A percentile compares a stretch with the other conserved stretches of the same genome.
Conservation (phyloP, 2,797 vertebrate genomes). For the Anguilla marmorata region DNA sequence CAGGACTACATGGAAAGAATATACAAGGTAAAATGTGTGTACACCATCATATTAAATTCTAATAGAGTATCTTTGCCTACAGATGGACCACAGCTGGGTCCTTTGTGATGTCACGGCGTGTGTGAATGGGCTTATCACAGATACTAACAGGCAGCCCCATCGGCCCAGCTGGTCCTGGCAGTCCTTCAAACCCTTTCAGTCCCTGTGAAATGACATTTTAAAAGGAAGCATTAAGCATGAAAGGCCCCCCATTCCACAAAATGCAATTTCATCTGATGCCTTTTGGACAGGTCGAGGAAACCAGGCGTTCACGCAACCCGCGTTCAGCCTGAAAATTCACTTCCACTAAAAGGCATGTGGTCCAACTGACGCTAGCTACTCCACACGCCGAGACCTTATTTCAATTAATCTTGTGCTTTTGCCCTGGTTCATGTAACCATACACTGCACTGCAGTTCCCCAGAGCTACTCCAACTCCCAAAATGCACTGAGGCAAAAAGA, state of each 20-base stretch:
- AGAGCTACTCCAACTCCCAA: neutral
- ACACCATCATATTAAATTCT: neutral
- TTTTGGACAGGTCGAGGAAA: neutral
- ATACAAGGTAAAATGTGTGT: neutral
- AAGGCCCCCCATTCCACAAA: conserved; percentile 15
- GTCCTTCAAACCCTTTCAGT: conserved; percentile 80
- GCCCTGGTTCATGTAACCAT: neutral
- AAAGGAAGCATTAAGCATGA: conserved; percentile 29
- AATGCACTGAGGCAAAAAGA: neutral
- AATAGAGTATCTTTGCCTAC: neutral
- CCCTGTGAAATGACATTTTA: conserved; percentile 67
- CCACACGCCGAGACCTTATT: neutral
- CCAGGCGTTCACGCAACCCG: neutral
- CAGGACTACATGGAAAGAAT: neutral
- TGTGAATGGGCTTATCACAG: neutral
- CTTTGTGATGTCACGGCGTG: neutral
- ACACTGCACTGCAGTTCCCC: neutral
- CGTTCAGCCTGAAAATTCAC: neutral
- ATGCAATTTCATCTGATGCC: neutral
- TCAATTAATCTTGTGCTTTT: neutral
- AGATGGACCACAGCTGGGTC: neutral
- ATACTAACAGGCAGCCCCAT: conserved; percentile 73
- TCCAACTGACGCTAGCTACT: neutral
- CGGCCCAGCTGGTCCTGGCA: conserved; percentile 69
- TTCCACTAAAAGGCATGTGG: neutral